A percentile compares a stretch with the other conserved stretches of the same genome.
Evolutionary conservation across 2,113 vertebrate genomes (phyloP).

Genomic region (human): DNA sequence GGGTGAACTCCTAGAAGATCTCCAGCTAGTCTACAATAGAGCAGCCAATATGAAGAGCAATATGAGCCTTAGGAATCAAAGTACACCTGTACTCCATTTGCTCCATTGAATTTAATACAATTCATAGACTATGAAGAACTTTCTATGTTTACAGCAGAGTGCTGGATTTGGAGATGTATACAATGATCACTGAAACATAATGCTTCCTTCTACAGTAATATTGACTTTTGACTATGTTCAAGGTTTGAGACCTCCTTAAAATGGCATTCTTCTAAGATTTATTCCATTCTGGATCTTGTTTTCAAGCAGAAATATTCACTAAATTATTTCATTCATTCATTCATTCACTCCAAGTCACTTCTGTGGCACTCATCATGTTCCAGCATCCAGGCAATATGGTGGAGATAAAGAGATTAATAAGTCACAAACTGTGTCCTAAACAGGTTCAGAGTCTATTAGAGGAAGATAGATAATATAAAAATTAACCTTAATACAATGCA

Average conservation of each 20-base stretch:
- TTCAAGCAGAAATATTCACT: background rate
- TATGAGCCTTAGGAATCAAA: background rate
- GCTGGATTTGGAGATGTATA: background rate
- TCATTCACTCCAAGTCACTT: background rate
- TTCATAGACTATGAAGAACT: background rate
- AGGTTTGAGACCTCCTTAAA: background rate
- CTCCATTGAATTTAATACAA: conserved; percentile 15
- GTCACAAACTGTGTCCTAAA: background rate
- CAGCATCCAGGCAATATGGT: background rate
- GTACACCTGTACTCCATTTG: background rate
- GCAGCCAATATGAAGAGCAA: background rate
- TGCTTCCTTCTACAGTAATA: background rate
- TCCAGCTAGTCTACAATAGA: conserved; percentile 6
- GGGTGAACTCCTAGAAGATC: background rate
- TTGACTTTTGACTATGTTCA: background rate
- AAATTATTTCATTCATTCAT: background rate
- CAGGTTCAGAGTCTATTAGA: background rate
- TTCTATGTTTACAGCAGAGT: background rate
- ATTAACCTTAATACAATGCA: background rate
- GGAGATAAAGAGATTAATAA: background rate
- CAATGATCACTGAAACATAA: background rate
- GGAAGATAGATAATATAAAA: background rate
- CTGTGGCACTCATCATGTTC: background rate
- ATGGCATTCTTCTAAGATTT: background rate
- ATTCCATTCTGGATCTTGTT: background rate